Evolutionary conservation across 2,888 invertebrate genomes (phyloP), one percentile per base, ranked within the genome.

Genomic region (Hylaea fasciaria): DNA sequence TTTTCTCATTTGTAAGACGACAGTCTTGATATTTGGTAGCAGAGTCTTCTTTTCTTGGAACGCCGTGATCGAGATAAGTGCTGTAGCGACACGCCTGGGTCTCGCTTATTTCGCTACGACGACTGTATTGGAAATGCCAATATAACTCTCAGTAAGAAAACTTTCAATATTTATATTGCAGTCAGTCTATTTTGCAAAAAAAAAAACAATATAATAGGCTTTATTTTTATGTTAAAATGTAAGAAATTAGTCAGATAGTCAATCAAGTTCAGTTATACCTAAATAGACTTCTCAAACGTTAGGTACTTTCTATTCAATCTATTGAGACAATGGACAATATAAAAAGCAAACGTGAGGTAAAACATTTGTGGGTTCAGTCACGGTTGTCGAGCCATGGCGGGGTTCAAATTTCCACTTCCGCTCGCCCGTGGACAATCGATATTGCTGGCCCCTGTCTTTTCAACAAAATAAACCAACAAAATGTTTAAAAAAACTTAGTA

Each of bases 1-100:
- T 92, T 92, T 92, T 92, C 92, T 91, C 92, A 92, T 92, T 92
- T 92, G 92, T 92, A 91, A 89, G 88, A 89, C 90, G 87, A 88
- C 86, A 89, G 89, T 86, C 91, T 89, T 89, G 92, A 92, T 92
- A 92, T 92, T 92, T 91, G 91, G 91, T 86, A 81, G 88, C 87
- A 81, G 85, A 83, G 82, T 82, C 84, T 81, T 78, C 82, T 83
- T 84, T 92, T 92, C 92, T 88, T 72, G 78, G 92, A 92, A 92
- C 78, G 73, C 80, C 74, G 77, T 77, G 80, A 91, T 91, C 87
- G 80, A 87, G 91, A 91, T 92, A 89, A 82, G 78, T 77, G 78
- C 74, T 81, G 85, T 82, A 80, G 73, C 85, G 89, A 89, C 89
- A 90, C 89, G 91, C 85, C 81, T 86, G 85, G 76, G 80, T 84